A percentile compares a stretch with the other conserved stretches of the same genome.
Conservation (phyloP, 2,113 vertebrate genomes). For the Verasper variegatus region DNA sequence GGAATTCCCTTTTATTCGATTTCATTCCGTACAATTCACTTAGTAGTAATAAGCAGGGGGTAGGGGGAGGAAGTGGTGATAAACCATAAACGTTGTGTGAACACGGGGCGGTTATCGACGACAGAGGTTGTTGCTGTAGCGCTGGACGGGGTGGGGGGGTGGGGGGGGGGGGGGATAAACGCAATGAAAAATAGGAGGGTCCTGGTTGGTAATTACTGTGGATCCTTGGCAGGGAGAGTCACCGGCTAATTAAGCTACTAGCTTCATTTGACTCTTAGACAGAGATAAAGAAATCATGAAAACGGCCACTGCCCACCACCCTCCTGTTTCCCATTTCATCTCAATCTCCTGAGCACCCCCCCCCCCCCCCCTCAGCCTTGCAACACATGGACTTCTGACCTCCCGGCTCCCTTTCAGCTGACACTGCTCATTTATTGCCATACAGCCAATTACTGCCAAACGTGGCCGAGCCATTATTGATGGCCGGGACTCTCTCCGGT, state of each 20-base stretch:
- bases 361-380: conserved; percentile 2
- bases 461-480: conserved; percentile 58
- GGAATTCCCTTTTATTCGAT: conserved; percentile 50
- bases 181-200: conserved; percentile 65
- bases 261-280: conserved; percentile 55
- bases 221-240: conserved; percentile 67
- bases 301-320: neutral
- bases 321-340: conserved; percentile 47
- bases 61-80: conserved; percentile 10
- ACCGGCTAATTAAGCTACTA: conserved; percentile 78
- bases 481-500: conserved; percentile 29
- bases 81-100: conserved; percentile 31
- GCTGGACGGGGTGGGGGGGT: conserved; percentile 46
- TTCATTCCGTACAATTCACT: conserved; percentile 48
- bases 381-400: conserved; percentile 60
- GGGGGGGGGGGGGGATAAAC: conserved; percentile 69
- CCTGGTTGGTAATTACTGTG: conserved; percentile 74
- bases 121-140: conserved; percentile 46
- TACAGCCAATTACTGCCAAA: conserved; percentile 73
- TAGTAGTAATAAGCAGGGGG: conserved; percentile 45
- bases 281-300: conserved; percentile 31
- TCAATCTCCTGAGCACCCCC: conserved; percentile 49
- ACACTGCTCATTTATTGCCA: conserved; percentile 71
- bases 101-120: conserved; percentile 40
- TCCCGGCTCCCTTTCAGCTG: conserved; percentile 60